Evolutionary conservation across 37 sponge, comb jelly and placozoan species (phyloP).

Genomic region (Cladorhizidae sp.): DNA sequence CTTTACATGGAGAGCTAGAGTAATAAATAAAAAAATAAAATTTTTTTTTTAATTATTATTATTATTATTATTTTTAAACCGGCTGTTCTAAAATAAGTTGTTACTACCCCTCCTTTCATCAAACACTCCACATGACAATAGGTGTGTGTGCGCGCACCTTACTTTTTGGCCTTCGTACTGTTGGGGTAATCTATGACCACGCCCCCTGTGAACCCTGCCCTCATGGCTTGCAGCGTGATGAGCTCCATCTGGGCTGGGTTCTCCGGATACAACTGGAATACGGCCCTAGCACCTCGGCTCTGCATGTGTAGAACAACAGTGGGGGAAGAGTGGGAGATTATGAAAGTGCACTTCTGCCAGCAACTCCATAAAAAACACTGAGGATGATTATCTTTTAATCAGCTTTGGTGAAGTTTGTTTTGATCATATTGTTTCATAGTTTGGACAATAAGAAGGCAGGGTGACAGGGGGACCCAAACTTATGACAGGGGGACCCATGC

Average conservation of each 20-base stretch:
- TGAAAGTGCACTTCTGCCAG: too few relatives aligned
- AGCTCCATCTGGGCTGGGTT: slow-evolving; percentile 94
- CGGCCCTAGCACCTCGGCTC: slow-evolving; percentile 90
- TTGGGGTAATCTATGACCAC: slow-evolving; percentile 98
- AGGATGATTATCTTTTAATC: too few relatives aligned
- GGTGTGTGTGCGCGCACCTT: slow-evolving; percentile 1
- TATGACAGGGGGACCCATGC: too few relatives aligned
- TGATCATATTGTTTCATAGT: too few relatives aligned
- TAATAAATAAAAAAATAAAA: neutral
- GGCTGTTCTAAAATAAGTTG: too few relatives aligned
- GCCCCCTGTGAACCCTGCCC: slow-evolving; percentile 98
- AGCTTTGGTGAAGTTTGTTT: too few relatives aligned
- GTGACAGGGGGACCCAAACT: too few relatives aligned
- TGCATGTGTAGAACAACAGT: too few relatives aligned
- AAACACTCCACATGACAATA: neutral
- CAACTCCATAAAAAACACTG: too few relatives aligned
- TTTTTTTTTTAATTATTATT: neutral
- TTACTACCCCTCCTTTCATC: too few relatives aligned
- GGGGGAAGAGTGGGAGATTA: too few relatives aligned
- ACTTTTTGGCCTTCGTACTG: slow-evolving; percentile 99
- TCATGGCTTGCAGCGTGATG: slow-evolving; percentile 94
- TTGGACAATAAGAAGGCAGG: too few relatives aligned
- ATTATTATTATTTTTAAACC: neutral
- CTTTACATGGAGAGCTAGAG: neutral
- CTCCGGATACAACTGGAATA: slow-evolving; percentile 99